Base-by-base conservation (phyloP, 2,113 vertebrate species). In the Pampusana beccarii region DNA sequence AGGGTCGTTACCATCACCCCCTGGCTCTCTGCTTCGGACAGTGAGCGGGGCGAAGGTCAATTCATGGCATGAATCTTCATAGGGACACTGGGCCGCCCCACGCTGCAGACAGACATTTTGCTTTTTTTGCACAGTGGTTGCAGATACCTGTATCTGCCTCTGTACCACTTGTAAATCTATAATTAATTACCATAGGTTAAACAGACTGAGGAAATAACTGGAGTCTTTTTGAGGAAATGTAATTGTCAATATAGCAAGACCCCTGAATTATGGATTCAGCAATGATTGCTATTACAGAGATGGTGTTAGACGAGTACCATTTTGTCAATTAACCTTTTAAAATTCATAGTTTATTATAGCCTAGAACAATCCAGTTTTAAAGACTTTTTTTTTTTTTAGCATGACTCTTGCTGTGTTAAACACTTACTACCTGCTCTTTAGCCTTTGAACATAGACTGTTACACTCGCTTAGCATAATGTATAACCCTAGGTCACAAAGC, bases 241-340 rank as follows among this genome's bases (percentile, higher is more conserved):
- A 91, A 78, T 82, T 95, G 97, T 96, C 97, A 92, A 86, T 96
- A 78, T 44, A 96, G 94, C 95, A 25, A 83, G 95, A 96, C 74
- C 94, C 92, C 82, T 72, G 92, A 85, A 95, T 96, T 90, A 97
- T 28, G 34, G 83, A 97, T 96, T 90, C 87, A 62, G 92, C 89
- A 60, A 75, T 77, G 92, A 96, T 94, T 92, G 91, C 94, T 91
- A 25, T 64, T 91, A 66, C 93, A 84, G 36, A 92, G 90, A 95
- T 91, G 83, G 95, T 4, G 1, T 91, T 93, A 96, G 96, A 97
- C 34, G 88, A 97, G 97, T 97, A 98, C 96, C 94, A 97, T 97
- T 98, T 98, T 96, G 95, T 97, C 98, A 98, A 97, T 98, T 98
- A 98, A 98, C 97, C 97, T 98, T 98, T 96, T 90, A 92, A 93